Evolutionary conservation across 2,888 invertebrate genomes (phyloP).

Genomic region (Isotomurus palustris): DNA sequence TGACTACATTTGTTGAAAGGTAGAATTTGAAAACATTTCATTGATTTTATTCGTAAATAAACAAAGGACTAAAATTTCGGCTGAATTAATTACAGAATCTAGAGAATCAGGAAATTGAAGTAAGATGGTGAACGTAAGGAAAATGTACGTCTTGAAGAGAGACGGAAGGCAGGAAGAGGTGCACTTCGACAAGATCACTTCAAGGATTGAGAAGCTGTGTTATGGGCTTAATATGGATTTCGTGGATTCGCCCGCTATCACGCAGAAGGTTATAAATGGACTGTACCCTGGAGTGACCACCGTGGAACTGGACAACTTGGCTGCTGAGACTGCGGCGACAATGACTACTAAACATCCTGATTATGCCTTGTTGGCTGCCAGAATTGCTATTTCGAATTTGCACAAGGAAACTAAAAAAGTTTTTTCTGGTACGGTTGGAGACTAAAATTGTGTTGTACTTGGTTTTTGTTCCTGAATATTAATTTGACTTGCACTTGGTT

Average conservation of each 20-base stretch:
- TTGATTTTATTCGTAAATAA: too few relatives aligned
- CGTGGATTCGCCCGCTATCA: slow-evolving; percentile 88
- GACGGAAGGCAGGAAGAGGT: slow-evolving; percentile 88
- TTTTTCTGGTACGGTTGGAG: slow-evolving; percentile 66
- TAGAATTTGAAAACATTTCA: too few relatives aligned
- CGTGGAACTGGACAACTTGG: slow-evolving; percentile 92
- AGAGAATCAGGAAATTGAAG: too few relatives aligned
- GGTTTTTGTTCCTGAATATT: neutral
- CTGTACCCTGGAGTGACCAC: slow-evolving; percentile 95
- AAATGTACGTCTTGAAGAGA: slow-evolving; percentile 42
- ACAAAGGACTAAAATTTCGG: too few relatives aligned
- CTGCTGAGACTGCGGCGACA: slow-evolving; percentile 97
- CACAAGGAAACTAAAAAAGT: slow-evolving; percentile 96
- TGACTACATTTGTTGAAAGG: too few relatives aligned
- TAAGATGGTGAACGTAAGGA: slow-evolving; percentile 4
- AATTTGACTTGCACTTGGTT: too few relatives aligned
- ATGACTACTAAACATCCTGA: slow-evolving; percentile 97
- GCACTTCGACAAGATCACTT: slow-evolving; percentile 97
- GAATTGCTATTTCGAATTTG: slow-evolving; percentile 93
- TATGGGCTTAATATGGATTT: slow-evolving; percentile 94
- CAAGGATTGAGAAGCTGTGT: slow-evolving; percentile 88
- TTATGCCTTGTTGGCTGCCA: slow-evolving; percentile 81
- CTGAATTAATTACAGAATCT: too few relatives aligned
- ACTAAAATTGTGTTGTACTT: neutral
- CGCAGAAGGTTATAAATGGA: slow-evolving; percentile 87